Evolutionary conservation across 2,888 invertebrate species (phyloP), one percentile per base, ranked within the genome.

Genomic region (Saturnia pavonia): DNA sequence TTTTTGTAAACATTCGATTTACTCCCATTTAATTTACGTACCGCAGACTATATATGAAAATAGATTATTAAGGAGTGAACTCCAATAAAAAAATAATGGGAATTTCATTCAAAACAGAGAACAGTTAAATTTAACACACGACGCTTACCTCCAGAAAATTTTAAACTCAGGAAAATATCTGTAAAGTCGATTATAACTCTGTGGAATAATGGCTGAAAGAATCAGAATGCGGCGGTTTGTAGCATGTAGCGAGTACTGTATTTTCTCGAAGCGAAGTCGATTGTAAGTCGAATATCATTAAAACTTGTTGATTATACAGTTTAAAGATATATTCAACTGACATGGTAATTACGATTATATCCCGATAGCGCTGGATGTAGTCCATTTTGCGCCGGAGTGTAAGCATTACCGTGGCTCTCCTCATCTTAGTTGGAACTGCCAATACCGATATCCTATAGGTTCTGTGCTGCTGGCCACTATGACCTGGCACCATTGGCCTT

Each of bases 151-250:
- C 22, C 68, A 66, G 68, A 69, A 70, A 73, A 68, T 71, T 57
- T 70, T 54, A 70, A 70, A 70, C 68, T 68, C 48, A 57, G 54
- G 68, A 71, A 71, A 71, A 71, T 71, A 71, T 68, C 68, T 51
- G 71, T 42, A 86, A 90, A 90, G 87, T 91, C 90, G 90, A 91
- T 91, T 91, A 90, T 89, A 91, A 91, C 90, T 91, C 88, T 76
- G 75, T 82, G 80, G 83, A 83, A 86, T 89, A 88, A 89, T 87
- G 86, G 84, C 79, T 84, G 88, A 91, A 91, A 91, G 91, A 91
- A 91, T 91, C 82, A 34, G 84, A 77, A 74, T 75, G 81, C 84
- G 85, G 86, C 82, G 81, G 79, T 81, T 78, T 78, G 80, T 76
- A 69, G 65, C 71, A 27, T 65, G 66, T 12, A n/a, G 25, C 27